Conservation (phyloP, 2,888 invertebrate genomes). For the Limnephilus lunatus region DNA sequence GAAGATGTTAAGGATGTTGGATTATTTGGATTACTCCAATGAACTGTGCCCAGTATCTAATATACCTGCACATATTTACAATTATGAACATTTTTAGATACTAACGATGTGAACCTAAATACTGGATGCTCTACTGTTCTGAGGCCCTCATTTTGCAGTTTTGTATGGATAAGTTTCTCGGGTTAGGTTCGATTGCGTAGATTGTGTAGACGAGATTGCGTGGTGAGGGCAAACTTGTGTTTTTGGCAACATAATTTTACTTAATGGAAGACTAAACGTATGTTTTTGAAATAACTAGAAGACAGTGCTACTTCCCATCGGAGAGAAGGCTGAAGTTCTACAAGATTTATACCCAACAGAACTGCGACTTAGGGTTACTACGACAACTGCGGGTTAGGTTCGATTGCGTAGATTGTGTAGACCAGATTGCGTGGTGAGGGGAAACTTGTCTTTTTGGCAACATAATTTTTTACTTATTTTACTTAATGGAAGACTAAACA, state of each 20-base stretch:
- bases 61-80: too few relatives aligned
- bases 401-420: too few relatives aligned
- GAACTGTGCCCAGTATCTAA: background rate
- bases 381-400: background rate
- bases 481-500: conserved; percentile 58
- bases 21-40: background rate
- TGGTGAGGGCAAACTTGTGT: background rate
- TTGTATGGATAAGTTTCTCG: too few relatives aligned
- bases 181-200: too few relatives aligned
- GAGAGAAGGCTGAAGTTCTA: conserved; percentile 82
- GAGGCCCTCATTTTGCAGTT: background rate
- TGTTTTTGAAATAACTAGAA: conserved; percentile 70
- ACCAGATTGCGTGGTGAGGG: background rate
- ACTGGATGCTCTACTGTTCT: background rate
- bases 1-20: background rate
- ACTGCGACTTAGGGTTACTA: conserved; percentile 87
- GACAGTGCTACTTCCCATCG: conserved; percentile 83
- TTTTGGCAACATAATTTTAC: background rate
- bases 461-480: background rate
- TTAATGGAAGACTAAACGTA: conserved; percentile 58
- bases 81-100: background rate
- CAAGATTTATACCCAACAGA: conserved; percentile 84
- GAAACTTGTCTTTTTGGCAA: background rate
- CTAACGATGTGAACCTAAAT: background rate
- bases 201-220: too few relatives aligned